Base-by-base conservation (phyloP, 1,140 invertebrate species). In the Telenomus remus region DNA sequence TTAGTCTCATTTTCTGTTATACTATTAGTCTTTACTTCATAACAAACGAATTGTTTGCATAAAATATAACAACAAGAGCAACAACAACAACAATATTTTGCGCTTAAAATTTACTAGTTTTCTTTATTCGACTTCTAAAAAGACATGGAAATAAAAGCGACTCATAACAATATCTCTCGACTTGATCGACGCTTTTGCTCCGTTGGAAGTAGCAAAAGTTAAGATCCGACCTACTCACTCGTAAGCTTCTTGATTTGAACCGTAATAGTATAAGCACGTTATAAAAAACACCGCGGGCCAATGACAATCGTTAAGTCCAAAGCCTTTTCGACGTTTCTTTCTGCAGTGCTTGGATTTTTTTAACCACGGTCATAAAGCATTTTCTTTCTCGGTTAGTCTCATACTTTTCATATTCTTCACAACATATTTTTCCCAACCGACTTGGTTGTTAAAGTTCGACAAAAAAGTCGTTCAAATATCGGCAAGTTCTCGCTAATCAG, bases 291-390 rank as follows among this genome's bases (percentile, higher is more conserved):
- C 11, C 12, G 37, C 19, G 33, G 49, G 12, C 12, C 43, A 46
- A 44, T 35, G 10, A 48, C 15, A 39, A 49, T 43, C 37, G 57
- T 61, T 11, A 12, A 39, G 33, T 5, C 8, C 14, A 57, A 66
- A 66, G 47, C 53, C 15, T 51, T 53, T 66, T 66, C 43, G 53
- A 50, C 39, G 47, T 66, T 66, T 66, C 47, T 13, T 50, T 49
- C 27, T 27, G 12, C 37, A 14, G 13, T 53, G 33, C n/a, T 51
- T 55, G 6, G 42, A 33, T 68, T 66, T 53, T 63, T 50, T 56
- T 27, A 27, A 27, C 37, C 10, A 4, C 63, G 13, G 15, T 12
- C 11, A 48, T 34, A 55, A 65, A 54, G 54, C 49, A 57, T 35
- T 53, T 66, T 11, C 37, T 44, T 59, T 43, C 27, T 3, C 35